These are phyloP conservation scores for Lepus townsendii DNA, from an alignment of 2,797 vertebrate genomes.

Conservation along the genomic window DNA sequence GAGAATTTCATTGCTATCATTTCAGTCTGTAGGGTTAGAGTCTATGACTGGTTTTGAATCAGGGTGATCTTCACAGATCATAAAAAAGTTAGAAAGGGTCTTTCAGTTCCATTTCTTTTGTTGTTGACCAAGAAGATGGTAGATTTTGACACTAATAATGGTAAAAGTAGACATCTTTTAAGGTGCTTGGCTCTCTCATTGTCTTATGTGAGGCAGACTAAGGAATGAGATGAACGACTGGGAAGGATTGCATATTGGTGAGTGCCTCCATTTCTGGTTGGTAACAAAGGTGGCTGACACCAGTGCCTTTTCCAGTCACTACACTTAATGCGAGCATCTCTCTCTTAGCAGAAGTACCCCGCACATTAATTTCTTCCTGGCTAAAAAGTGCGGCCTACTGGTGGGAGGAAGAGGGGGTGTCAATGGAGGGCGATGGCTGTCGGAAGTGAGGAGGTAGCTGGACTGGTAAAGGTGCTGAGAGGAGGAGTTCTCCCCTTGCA, in stretches of 20 bases:
- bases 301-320: neutral
- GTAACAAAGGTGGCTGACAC: neutral
- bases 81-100: neutral
- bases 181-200: neutral
- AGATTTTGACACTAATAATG: constrained; percentile 25
- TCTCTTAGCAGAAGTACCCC: neutral
- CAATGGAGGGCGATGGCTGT: neutral
- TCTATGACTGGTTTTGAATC: neutral
- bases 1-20: neutral
- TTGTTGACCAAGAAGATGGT: neutral
- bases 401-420: neutral
- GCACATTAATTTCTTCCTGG: neutral
- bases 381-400: neutral
- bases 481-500: rapidly evolving
- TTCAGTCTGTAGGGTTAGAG: neutral
- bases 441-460: too few relatives aligned
- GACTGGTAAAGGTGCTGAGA: neutral
- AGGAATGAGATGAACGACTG: neutral
- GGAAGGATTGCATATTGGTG: too few relatives aligned
- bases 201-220: neutral
- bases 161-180: constrained; percentile 28
- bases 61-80: neutral
- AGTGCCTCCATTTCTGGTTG: neutral
- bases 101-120: neutral
- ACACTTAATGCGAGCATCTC: neutral